Evolutionary conservation across 2,888 invertebrate genomes (phyloP), one percentile per base, ranked within the genome.

Genomic region (Euproctis similis): DNA sequence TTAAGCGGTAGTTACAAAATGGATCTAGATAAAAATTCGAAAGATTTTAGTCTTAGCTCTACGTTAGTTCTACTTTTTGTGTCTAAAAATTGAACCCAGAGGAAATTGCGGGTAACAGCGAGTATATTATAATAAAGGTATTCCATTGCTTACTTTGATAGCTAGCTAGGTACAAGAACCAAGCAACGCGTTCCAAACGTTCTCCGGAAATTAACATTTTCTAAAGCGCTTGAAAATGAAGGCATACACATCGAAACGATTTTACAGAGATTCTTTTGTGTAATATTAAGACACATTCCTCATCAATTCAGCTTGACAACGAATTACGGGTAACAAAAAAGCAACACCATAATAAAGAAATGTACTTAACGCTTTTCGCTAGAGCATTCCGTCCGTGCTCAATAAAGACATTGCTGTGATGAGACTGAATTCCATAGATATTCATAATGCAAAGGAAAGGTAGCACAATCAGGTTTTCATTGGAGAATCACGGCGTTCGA

Each of bases 391-490:
- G 62, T 61, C 60, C 48, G 40, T 29, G 49, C 55, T 60, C 63
- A 70, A 76, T 73, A 73, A 74, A 62, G 58, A 48, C 59, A 60
- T 64, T 59, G 52, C 56, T 42, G 45, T 62, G 59, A 58, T 45
- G 57, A 51, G 51, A 53, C 42, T 59, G 60, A 65, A 70, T 73
- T 73, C 68, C 64, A 67, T 70, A 72, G 69, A 72, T 71, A 69
- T 75, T 74, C 69, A 74, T 76, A 74, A 74, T 73, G 75, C 72
- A 73, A 75, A 76, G 68, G 69, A 56, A 59, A 55, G 62, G 60
- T 71, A 75, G 67, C 74, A 69, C 73, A 77, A 77, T 78, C 77
- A 72, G 75, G 78, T 77, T 77, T 75, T 75, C 74, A 77, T 73
- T 71, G 73, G 55, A 63, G 57, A 59, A 58, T 55, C 53, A 44